Conservation (phyloP, 1,140 invertebrate genomes). For the Aphaenogaster floridana region DNA sequence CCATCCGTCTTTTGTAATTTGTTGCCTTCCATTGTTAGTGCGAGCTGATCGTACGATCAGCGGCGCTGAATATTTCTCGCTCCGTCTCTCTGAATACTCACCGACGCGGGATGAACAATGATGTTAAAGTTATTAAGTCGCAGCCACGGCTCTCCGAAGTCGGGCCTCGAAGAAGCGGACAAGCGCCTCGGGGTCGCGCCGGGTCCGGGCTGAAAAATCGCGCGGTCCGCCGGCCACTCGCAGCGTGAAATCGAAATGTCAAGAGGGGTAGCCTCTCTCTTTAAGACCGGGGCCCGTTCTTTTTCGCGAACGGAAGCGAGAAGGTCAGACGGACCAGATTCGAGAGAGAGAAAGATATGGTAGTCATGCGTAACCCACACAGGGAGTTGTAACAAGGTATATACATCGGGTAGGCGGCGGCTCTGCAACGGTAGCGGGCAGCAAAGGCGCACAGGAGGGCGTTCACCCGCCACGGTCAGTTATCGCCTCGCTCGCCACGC, state of each 20-base stretch:
- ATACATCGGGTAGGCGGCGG: constrained; percentile 73
- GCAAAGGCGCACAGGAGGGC: constrained; percentile 74
- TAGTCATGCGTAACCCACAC: constrained; percentile 62
- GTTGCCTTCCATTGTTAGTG: constrained; percentile 51
- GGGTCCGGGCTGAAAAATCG: constrained; percentile 50
- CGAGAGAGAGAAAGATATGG: not conserved
- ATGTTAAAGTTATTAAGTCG: constrained; percentile 63
- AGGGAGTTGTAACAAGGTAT: constrained; percentile 77
- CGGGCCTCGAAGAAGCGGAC: constrained; percentile 37
- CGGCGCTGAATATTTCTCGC: constrained; percentile 42
- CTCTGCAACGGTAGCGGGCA: constrained; percentile 68
- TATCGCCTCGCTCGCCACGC: constrained; percentile 66
- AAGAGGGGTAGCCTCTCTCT: constrained; percentile 44
- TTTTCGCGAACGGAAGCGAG: constrained; percentile 35
- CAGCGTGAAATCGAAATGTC: constrained; percentile 61
- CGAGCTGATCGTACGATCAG: constrained; percentile 24
- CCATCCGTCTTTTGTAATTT: constrained; percentile 51
- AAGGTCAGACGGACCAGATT: constrained; percentile 3
- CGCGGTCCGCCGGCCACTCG: constrained; percentile 23
- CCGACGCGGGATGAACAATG: constrained; percentile 49
- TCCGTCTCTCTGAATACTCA: constrained; percentile 6
- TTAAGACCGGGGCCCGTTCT: constrained; percentile 17
- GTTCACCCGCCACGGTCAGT: constrained; percentile 79
- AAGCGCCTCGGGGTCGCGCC: constrained; percentile 50
- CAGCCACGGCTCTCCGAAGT: constrained; percentile 11